Base-by-base conservation (phyloP, 2,888 invertebrate species). In the Morpho deidamia region DNA sequence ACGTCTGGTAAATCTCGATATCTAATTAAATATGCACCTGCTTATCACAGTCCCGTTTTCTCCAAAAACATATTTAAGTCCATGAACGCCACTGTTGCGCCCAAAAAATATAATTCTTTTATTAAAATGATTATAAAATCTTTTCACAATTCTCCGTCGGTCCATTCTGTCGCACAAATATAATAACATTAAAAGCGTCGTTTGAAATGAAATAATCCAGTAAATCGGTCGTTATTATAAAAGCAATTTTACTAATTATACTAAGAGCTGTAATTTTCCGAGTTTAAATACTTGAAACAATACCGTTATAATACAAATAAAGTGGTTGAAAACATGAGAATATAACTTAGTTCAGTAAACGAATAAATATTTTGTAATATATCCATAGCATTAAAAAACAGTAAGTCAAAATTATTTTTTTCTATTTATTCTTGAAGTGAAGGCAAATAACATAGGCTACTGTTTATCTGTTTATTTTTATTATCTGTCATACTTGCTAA, bases 11-110 rank as follows among this genome's bases (percentile, higher is more conserved):
- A n/a, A n/a, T 32, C 33, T 44, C 11, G 11, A 34, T 44, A 11
- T n/a, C 4, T 1, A 5, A n/a, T 34, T n/a, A 33, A 48, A 32
- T 33, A 41, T 55, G 68, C 74, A 92, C 92, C 90, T 90, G 68
- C 90, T 89, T 1, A 86, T 71, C 77, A 86, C 85, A 67, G 81
- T 90, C 8, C 83, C 67, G 9, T 83, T 81, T 44, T 78, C 73
- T 58, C 90, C 85, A 41, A 90, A 91, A 43, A 93, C 75, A 71
- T 90, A 92, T 56, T 84, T 83, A 34, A 92, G 77, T 4, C 93
- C 93, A 65, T 93, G 93, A 11, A 86, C 65, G 1, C 73, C 69
- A 56, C 83, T 82, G 33, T 80, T 78, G 33, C 68, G 65, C 7
- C 78, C 81, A 50, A 83, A 79, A 62, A 70, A 78, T 38, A 74